Conservation (phyloP, 2,797 vertebrate genomes). For the Tachyglossus aculeatus region DNA sequence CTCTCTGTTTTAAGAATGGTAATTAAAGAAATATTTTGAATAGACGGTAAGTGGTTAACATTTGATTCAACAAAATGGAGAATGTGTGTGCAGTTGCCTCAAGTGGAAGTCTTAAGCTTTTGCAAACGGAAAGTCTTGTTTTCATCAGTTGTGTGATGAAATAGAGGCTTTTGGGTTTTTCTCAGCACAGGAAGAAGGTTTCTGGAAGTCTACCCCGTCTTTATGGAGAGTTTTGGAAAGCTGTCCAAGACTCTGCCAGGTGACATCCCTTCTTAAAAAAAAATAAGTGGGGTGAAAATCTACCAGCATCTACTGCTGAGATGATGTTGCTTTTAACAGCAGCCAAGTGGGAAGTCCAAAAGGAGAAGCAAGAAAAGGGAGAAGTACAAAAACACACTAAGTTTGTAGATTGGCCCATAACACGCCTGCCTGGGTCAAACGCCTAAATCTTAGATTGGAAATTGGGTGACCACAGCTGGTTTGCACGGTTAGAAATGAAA, state of each 20-base stretch:
- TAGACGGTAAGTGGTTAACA: conserved; percentile 16
- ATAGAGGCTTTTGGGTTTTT: conserved; percentile 20
- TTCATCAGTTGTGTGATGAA: conserved; percentile 42
- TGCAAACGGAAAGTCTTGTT: conserved; percentile 28
- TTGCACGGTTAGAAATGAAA: too few species aligned
- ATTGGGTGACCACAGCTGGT: too few species aligned
- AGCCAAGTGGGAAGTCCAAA: too few species aligned
- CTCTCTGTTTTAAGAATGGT: conserved; percentile 5
- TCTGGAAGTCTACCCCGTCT: neutral
- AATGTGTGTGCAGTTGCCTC: conserved; percentile 3
- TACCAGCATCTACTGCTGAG: too few species aligned
- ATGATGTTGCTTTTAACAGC: too few species aligned
- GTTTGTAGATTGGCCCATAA: too few species aligned
- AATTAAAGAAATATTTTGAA: conserved; percentile 26
- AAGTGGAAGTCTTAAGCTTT: conserved; percentile 8
- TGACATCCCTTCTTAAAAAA: conserved; percentile 9
- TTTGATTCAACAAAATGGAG: conserved; percentile 8
- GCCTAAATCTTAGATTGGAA: too few species aligned
- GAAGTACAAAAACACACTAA: too few species aligned
- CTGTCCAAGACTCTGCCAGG: neutral
- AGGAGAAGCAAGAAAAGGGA: too few species aligned
- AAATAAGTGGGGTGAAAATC: too few species aligned
- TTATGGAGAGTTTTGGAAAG: neutral
- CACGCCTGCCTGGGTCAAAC: too few species aligned
- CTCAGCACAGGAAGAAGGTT: neutral